Evolutionary conservation across 2,113 vertebrate genomes (phyloP).

Genomic region (Callocephalon fimbriatum): DNA sequence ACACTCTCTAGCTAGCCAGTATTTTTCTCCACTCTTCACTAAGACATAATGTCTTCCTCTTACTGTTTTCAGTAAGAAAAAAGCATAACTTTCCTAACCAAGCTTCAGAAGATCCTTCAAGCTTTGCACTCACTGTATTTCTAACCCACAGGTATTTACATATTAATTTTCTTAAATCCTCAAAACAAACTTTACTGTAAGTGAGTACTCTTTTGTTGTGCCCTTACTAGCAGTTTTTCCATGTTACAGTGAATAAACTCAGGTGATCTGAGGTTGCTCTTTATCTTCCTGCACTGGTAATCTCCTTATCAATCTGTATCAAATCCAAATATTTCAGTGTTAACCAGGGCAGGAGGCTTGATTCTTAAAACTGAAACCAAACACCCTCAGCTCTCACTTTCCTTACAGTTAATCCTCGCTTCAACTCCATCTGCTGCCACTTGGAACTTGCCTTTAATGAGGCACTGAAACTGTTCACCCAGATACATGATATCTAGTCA

Average conservation of each 20-base stretch:
- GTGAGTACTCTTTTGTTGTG: background rate
- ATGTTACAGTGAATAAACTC: background rate
- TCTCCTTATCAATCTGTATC: background rate
- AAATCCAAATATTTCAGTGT: background rate
- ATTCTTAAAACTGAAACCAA: background rate
- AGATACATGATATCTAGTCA: background rate
- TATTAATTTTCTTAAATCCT: background rate
- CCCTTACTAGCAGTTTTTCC: background rate
- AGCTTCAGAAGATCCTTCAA: background rate
- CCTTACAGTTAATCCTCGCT: conserved; percentile 9
- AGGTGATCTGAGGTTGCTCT: background rate
- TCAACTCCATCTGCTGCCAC: background rate
- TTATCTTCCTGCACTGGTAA: background rate
- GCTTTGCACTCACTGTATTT: background rate
- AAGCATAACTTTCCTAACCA: background rate
- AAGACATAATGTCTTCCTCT: background rate
- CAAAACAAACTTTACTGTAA: background rate
- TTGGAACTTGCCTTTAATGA: background rate
- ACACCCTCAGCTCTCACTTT: background rate
- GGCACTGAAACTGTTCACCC: background rate
- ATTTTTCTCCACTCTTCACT: background rate
- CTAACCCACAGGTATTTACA: background rate
- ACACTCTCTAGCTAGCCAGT: background rate
- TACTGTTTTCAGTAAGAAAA: background rate
- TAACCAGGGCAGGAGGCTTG: background rate